Base-by-base conservation (phyloP, 2,888 invertebrate genomes). In the Tridacna gigas region DNA sequence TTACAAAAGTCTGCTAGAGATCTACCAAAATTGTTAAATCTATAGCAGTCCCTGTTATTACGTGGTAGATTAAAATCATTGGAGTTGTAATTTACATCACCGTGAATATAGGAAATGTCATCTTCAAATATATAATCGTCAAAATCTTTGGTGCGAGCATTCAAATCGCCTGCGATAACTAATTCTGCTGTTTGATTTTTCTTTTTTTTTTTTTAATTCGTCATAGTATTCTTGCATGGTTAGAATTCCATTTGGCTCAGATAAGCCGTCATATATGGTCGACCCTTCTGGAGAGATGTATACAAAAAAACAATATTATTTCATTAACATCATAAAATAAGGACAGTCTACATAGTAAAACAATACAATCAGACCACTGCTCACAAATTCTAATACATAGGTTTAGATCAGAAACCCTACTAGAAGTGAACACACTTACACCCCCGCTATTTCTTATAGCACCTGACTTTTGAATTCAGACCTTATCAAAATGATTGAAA, bases 91-190 rank as follows among this genome's bases (percentile, higher is more conserved):
- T 74, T 13, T 51, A 63, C 47, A n/a, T n/a, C n/a, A n/a, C n/a
- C n/a, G n/a, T n/a, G n/a, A 65, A 65, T 65, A 22, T 26, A 65
- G 15, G 25, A 65, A 65, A 79, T 25, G 61, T 74, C 66, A 74
- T 74, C 74, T 37, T 48, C 51, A 47, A 47, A 65, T 37, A 79
- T 79, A 74, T 28, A 79, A 60, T 79, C 79, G 60, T 15, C 65
- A 51, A 74, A 79, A 79, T 74, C 60, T 51, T 74, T 74, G 11
- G 74, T 74, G 15, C 79, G n/a, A 0, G 79, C 79, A 28, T 79
- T 79, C 47, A 74, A n/a, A n/a, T n/a, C n/a, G n/a, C n/a, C n/a
- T n/a, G n/a, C n/a, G n/a, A n/a, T n/a, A n/a, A n/a, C n/a, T 48
- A 79, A 51, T 65, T 74, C 48, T 13, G 65, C 61, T 37, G 48